Evolutionary conservation across 1,140 invertebrate species (phyloP).

Genomic region (Drosophila tani): DNA sequence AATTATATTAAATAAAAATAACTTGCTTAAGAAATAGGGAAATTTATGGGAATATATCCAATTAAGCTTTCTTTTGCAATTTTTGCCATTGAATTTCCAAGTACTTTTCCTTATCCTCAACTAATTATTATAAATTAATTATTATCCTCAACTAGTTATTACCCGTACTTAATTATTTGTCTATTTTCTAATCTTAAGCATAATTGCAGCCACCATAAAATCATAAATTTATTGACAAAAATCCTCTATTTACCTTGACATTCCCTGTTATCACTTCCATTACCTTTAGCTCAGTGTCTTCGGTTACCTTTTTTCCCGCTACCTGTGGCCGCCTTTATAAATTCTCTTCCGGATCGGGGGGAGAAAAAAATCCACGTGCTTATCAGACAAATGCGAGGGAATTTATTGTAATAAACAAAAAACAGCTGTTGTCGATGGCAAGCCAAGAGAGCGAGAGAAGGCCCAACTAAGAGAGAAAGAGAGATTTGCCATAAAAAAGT

Average conservation of each 20-base stretch:
- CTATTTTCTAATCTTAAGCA: neutral
- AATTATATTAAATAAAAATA: too few species aligned
- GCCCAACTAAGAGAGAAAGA: neutral
- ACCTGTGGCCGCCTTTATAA: constrained; percentile 50
- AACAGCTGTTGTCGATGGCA: constrained; percentile 68
- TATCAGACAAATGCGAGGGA: constrained; percentile 69
- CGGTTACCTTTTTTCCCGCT: constrained; percentile 14
- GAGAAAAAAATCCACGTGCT: constrained; percentile 72
- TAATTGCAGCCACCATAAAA: neutral
- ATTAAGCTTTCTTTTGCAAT: too few species aligned
- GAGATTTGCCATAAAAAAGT: constrained; percentile 36
- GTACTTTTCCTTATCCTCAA: neutral
- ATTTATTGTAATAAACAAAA: constrained; percentile 77
- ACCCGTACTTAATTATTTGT: neutral
- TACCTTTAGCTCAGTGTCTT: neutral
- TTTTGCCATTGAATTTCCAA: too few species aligned
- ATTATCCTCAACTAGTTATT: neutral
- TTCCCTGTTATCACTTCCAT: constrained; percentile 7
- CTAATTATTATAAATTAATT: neutral
- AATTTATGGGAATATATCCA: too few species aligned
- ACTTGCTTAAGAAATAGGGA: too few species aligned
- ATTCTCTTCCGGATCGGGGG: constrained; percentile 2
- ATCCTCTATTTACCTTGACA: neutral
- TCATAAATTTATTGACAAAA: neutral
- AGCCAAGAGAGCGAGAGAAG: constrained; percentile 19